These are phyloP conservation scores for Buteo buteo DNA, from an alignment of 2,113 vertebrate genomes.

Conservation along the genomic window DNA sequence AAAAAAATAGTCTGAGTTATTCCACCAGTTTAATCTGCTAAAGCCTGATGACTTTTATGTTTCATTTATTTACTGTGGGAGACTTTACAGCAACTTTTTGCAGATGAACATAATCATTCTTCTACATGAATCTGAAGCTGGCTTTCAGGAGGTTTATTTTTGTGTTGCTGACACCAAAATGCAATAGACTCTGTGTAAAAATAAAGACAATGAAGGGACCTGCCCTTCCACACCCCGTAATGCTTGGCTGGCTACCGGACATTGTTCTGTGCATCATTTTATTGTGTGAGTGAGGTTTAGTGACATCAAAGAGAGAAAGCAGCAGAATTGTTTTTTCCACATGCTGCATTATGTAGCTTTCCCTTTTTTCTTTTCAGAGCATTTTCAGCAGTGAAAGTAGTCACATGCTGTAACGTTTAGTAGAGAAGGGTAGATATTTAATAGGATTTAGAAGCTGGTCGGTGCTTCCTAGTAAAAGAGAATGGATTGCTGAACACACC, in stretches of 20 bases:
- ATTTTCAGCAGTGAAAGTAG: conserved; percentile 1
- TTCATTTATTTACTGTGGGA: neutral
- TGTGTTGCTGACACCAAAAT: conserved; percentile 12
- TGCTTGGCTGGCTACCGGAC: neutral
- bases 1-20: neutral
- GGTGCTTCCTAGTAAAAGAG: neutral
- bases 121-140: neutral
- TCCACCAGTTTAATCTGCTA: neutral
- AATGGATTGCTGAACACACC: neutral
- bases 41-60: neutral
- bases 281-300: conserved; percentile 18
- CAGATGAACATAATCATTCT: neutral
- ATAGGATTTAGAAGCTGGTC: conserved; percentile 15
- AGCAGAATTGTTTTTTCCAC: conserved; percentile 9
- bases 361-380: neutral
- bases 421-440: neutral
- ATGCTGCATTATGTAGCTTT: conserved; percentile 9
- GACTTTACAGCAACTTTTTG: neutral
- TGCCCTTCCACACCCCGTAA: neutral
- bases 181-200: neutral
- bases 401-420: neutral
- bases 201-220: neutral
- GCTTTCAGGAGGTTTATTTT: conserved; percentile 16
- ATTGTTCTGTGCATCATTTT: conserved; percentile 30
- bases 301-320: conserved; percentile 52